phyloP scores from a whole-genome alignment of 1,140 invertebrate genomes.

The Anoplophora glabripennis region DNA sequence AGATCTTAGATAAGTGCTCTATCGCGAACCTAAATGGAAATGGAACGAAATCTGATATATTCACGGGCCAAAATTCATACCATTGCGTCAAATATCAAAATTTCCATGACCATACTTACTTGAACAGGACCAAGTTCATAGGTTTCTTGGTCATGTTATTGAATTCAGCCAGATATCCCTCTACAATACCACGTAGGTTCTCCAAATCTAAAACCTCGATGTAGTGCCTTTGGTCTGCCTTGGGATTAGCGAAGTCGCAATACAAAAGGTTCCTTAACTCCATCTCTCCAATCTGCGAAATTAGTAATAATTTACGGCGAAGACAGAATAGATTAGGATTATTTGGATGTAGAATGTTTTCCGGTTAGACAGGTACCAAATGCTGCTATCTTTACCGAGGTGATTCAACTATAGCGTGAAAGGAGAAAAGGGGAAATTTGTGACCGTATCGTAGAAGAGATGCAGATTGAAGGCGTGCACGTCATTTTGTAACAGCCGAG shows the following conservation, averaged over 20 bases:
- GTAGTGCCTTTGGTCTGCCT: slow-evolving; percentile 85
- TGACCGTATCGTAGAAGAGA: too few species aligned
- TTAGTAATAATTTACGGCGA: too few species aligned
- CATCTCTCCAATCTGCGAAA: slow-evolving; percentile 64
- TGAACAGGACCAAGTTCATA: slow-evolving; percentile 94
- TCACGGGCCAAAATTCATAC: not conserved
- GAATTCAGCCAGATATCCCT: slow-evolving; percentile 86
- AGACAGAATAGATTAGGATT: too few species aligned
- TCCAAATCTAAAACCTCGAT: slow-evolving; percentile 85
- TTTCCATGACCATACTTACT: slow-evolving; percentile 51
- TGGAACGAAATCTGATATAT: not conserved
- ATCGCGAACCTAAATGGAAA: slow-evolving; percentile 75
- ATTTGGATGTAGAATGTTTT: too few species aligned
- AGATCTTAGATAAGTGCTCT: slow-evolving; percentile 90
- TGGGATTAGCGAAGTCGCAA: slow-evolving; percentile 94
- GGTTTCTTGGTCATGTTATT: slow-evolving; percentile 97
- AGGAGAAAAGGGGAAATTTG: too few species aligned
- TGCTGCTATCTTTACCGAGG: too few species aligned
- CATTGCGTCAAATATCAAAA: not conserved
- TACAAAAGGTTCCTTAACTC: slow-evolving; percentile 87
- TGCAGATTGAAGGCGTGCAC: too few species aligned
- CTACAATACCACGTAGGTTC: slow-evolving; percentile 78
- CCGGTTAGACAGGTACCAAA: too few species aligned
- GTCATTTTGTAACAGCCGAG: too few species aligned
- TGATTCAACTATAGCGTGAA: too few species aligned